Evolutionary conservation across 2,797 vertebrate genomes (phyloP).

Genomic region (Odontamblyopus rebecca): DNA sequence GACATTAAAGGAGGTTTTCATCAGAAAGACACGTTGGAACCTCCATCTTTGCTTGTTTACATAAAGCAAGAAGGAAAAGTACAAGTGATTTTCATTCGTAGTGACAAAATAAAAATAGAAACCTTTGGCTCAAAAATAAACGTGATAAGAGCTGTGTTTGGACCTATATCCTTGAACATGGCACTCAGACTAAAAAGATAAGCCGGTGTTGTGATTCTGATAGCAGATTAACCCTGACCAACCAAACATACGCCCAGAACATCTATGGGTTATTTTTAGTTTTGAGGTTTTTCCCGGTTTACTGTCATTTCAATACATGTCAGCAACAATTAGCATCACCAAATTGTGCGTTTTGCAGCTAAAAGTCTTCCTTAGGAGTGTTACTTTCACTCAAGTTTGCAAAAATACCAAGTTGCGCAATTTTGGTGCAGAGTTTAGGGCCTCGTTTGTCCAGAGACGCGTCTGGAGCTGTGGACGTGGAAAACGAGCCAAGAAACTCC

Average conservation of each 20-base stretch:
- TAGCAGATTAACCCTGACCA: not conserved
- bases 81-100: not conserved
- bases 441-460: not conserved
- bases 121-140: conserved; percentile 1
- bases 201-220: conserved; percentile 2
- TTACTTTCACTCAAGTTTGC: not conserved
- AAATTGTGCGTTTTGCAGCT: not conserved
- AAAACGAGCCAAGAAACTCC: not conserved
- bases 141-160: not conserved
- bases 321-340: not conserved
- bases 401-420: not conserved
- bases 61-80: not conserved
- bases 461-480: conserved; percentile 3
- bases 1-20: not conserved
- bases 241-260: not conserved
- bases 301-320: not conserved
- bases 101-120: not conserved
- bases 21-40: conserved; percentile 5
- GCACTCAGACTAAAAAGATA: not conserved
- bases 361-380: not conserved
- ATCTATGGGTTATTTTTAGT: not conserved
- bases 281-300: not conserved
- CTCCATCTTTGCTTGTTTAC: conserved; percentile 12
- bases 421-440: not conserved
- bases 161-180: not conserved